Base-by-base conservation (phyloP, 1,140 invertebrate genomes). In the Acromyrmex heyeri region DNA sequence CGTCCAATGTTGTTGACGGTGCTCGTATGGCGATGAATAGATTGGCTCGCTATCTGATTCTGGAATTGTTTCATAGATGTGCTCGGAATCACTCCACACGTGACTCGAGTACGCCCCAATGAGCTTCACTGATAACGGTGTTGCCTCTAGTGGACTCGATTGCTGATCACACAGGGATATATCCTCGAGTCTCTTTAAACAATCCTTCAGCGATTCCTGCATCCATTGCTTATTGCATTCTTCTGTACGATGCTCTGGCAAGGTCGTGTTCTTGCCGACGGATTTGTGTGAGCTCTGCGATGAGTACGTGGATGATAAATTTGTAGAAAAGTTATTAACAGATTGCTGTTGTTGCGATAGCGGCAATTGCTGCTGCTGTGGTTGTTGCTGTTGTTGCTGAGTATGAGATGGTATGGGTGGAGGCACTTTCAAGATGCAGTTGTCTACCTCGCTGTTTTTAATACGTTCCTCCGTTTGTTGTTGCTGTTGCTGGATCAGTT, bases 61-160 rank as follows among this genome's bases (percentile, higher is more conserved):
- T 0, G 96, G 96, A 85, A 97, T 97, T 0, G 97, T 97, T 91
- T 97, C 97, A 88, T 97, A 97, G 85, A 97, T 97, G 91, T 97
- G 97, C 87, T 97, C 97, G 18, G 95, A 95, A 77, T 96, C 96
- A 87, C 93, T 95, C 93, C 94, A 95, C 0, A 94, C 91, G 30
- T 93, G 92, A 57, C 89, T 94, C 24, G 93, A 92, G 18, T 94
- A 94, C 10, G 94, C 92, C 7, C 94, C 94, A 3, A 92, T 87
- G 10, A 95, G 79, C 18, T 93, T 94, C 14, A 94, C 92, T 0
- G 92, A 64, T 0, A 62, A 62, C 21, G 38, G 16, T 21, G 64
- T 21, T 0, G 87, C 77, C 10, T 65, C 53, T 0, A 86, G 86
- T n/a, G 87, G 59, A 0, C 72, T 87, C 4, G 88, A 50, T 24